phyloP scores from a whole-genome alignment of 2,888 invertebrate species.

The Drosophila niveifrons region DNA sequence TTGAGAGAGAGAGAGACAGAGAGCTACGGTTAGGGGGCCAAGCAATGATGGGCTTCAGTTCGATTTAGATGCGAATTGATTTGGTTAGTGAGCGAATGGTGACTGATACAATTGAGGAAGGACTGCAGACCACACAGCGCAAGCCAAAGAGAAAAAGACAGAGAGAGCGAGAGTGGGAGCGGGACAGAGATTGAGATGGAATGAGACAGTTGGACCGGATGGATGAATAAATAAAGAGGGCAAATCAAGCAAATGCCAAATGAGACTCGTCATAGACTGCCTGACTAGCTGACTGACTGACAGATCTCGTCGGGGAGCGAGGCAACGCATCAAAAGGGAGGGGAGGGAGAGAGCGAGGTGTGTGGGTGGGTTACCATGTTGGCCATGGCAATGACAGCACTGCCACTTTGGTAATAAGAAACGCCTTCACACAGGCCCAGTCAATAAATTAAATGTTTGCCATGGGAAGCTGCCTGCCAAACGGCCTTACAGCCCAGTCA shows the following conservation, averaged over 20 bases:
- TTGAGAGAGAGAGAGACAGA: not conserved
- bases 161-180: conserved; percentile 1
- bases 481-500: not conserved
- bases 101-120: conserved; percentile 58
- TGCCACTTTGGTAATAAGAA: conserved; percentile 62
- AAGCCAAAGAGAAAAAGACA: conserved; percentile 1
- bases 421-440: conserved; percentile 50
- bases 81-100: conserved; percentile 66
- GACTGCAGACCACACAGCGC: conserved; percentile 6
- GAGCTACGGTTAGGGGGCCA: conserved; percentile 8
- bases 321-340: not conserved
- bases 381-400: conserved; percentile 54
- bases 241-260: conserved; percentile 78
- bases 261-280: conserved; percentile 72
- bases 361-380: not conserved
- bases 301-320: not conserved
- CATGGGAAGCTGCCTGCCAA: conserved; percentile 14
- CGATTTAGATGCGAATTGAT: conserved; percentile 75
- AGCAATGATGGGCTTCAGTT: conserved; percentile 57
- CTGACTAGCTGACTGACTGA: conserved; percentile 50
- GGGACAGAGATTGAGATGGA: not conserved
- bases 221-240: conserved; percentile 78
- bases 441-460: conserved; percentile 64
- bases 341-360: too few relatives aligned
- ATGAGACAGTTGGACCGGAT: conserved; percentile 50